phyloP scores from a whole-genome alignment of 2,113 vertebrate genomes.

The Paratilapia polleni region DNA sequence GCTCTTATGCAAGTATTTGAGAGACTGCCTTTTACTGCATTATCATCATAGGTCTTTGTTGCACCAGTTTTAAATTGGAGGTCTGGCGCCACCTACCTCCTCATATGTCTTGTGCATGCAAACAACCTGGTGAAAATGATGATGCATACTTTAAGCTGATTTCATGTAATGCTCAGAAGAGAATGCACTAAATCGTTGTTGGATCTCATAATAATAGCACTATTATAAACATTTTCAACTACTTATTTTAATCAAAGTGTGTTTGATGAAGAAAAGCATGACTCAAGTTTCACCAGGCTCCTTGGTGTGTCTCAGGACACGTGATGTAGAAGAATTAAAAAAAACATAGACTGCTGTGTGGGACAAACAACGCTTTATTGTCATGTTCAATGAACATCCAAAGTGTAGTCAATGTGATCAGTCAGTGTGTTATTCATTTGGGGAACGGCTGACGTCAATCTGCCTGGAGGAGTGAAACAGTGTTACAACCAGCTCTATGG shows the following conservation, averaged over 20 bases:
- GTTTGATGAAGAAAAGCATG: not conserved
- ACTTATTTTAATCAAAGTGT: not conserved
- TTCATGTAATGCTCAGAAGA: not conserved
- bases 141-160: not conserved
- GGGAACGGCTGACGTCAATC: not conserved
- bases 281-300: not conserved
- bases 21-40: not conserved
- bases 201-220: not conserved
- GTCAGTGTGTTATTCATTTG: not conserved
- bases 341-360: not conserved
- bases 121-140: accelerated
- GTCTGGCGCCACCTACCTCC: slow-evolving; percentile 36
- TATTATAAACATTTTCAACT: not conserved
- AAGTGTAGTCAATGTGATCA: slow-evolving; percentile 1
- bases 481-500: not conserved
- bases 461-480: not conserved
- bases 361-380: slow-evolving; percentile 58
- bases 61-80: not conserved
- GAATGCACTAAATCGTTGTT: not conserved
- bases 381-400: slow-evolving; percentile 21
- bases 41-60: not conserved
- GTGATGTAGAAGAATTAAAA: not conserved
- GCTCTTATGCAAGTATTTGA: not conserved
- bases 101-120: not conserved
- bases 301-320: not conserved